Conservation (phyloP, 2,113 vertebrate species). For the Camarhynchus parvulus region DNA sequence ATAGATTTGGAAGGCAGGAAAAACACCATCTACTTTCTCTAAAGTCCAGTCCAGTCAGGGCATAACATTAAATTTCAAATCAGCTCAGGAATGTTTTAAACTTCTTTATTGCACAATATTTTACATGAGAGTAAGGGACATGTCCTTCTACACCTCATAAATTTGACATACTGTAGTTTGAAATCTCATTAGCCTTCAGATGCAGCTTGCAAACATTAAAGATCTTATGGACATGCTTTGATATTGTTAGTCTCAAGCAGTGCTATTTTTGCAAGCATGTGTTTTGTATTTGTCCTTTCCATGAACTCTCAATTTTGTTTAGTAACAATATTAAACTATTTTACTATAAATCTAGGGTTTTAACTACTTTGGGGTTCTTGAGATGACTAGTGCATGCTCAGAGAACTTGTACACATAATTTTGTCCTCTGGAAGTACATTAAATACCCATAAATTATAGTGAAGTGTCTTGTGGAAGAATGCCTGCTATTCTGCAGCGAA, state of each 20-base stretch:
- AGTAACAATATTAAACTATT: background rate
- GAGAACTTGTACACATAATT: background rate
- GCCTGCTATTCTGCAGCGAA: background rate
- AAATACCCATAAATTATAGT: background rate
- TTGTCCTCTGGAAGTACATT: background rate
- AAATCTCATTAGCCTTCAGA: constrained; percentile 48
- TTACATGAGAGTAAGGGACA: constrained; percentile 7
- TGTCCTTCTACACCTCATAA: constrained; percentile 63
- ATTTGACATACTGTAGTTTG: constrained; percentile 39
- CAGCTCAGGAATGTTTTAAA: constrained; percentile 11
- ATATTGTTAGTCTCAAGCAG: background rate
- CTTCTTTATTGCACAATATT: constrained; percentile 45
- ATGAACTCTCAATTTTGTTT: constrained; percentile 25
- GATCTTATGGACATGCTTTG: background rate
- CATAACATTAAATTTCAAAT: constrained; percentile 17
- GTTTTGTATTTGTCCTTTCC: constrained; percentile 37
- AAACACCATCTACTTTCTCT: background rate
- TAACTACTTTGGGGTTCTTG: background rate
- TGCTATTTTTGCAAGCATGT: background rate
- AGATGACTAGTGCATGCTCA: background rate
- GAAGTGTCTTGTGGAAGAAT: background rate
- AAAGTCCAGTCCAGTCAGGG: background rate
- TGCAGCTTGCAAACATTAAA: constrained; percentile 3
- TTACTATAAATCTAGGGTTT: background rate
- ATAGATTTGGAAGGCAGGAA: background rate